phyloP scores from a whole-genome alignment of 2,113 vertebrate genomes.

The Polyodon spathula region DNA sequence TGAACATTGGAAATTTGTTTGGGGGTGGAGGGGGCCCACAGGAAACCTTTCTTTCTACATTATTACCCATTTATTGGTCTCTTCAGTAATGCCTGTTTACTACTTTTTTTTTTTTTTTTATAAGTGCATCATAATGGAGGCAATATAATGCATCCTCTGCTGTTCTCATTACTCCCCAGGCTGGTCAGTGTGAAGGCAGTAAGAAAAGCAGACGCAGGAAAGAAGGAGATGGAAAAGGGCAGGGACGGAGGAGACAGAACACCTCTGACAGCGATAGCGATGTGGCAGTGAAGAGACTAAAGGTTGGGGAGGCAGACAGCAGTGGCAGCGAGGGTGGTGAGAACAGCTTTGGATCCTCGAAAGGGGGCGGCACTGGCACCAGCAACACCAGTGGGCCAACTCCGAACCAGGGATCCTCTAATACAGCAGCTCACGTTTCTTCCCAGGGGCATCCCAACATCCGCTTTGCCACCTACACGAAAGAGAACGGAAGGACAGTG shows the following conservation, averaged over 20 bases:
- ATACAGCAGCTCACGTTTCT: constrained; percentile 46
- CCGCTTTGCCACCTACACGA: constrained; percentile 74
- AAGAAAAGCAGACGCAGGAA: constrained; percentile 73
- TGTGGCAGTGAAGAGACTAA: constrained; percentile 81
- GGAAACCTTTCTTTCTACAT: no score
- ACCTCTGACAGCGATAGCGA: constrained; percentile 80
- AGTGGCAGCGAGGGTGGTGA: constrained; percentile 61
- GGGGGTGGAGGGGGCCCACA: no score
- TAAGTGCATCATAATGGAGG: no score
- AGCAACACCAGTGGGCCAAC: constrained; percentile 41
- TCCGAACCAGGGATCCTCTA: constrained; percentile 34
- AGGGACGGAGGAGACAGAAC: constrained; percentile 80
- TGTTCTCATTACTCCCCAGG: neutral
- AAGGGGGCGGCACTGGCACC: constrained; percentile 43
- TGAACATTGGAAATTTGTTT: no score
- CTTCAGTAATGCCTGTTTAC: no score
- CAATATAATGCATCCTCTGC: neutral
- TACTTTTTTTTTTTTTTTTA: no score
- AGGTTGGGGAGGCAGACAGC: constrained; percentile 65
- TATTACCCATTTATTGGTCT: no score
- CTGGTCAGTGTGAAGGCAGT: constrained; percentile 35
- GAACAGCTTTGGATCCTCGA: constrained; percentile 65
- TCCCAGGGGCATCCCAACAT: constrained; percentile 73
- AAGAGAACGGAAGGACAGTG: constrained; percentile 83
- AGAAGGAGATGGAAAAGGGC: constrained; percentile 65